Evolutionary conservation across 2,113 vertebrate species (phyloP).

Genomic region (Salvelinus fontinalis): DNA sequence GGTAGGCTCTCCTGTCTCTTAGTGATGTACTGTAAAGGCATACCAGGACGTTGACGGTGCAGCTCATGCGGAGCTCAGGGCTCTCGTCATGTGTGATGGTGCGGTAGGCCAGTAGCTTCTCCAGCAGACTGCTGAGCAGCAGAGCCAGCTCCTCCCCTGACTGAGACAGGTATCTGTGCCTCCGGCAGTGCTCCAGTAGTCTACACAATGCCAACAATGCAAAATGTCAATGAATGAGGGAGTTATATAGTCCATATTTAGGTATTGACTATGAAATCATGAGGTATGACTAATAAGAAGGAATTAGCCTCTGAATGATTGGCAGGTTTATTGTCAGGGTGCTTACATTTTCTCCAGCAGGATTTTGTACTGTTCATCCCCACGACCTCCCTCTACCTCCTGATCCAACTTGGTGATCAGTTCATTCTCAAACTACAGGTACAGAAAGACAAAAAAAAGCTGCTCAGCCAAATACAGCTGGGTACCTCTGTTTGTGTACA

Average conservation of each 20-base stretch:
- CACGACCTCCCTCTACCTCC: constrained; percentile 91
- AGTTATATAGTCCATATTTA: too few species aligned
- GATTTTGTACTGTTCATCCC: constrained; percentile 92
- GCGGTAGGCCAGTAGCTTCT: constrained; percentile 91
- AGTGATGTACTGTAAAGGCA: background rate
- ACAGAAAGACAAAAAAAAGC: constrained; percentile 17
- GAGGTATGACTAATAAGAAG: constrained; percentile 1
- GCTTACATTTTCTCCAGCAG: constrained; percentile 95
- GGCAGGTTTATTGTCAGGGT: background rate
- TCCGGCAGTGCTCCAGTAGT: constrained; percentile 89
- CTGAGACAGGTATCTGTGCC: constrained; percentile 85
- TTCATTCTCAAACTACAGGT: constrained; percentile 92
- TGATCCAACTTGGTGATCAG: constrained; percentile 94
- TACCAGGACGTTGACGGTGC: constrained; percentile 94
- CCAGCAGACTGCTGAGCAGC: constrained; percentile 90
- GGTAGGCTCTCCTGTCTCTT: background rate
- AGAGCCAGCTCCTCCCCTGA: constrained; percentile 86
- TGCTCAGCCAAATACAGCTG: too few species aligned
- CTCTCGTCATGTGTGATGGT: constrained; percentile 91
- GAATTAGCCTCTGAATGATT: background rate
- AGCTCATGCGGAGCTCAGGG: constrained; percentile 94
- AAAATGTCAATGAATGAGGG: too few species aligned
- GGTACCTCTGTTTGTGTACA: background rate
- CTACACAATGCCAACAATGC: constrained; percentile 48
- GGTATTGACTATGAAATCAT: too few species aligned